A percentile compares a stretch with the other conserved stretches of the same genome.
Evolutionary conservation across 2,888 invertebrate genomes (phyloP).

Genomic region (Nomada ruficornis): DNA sequence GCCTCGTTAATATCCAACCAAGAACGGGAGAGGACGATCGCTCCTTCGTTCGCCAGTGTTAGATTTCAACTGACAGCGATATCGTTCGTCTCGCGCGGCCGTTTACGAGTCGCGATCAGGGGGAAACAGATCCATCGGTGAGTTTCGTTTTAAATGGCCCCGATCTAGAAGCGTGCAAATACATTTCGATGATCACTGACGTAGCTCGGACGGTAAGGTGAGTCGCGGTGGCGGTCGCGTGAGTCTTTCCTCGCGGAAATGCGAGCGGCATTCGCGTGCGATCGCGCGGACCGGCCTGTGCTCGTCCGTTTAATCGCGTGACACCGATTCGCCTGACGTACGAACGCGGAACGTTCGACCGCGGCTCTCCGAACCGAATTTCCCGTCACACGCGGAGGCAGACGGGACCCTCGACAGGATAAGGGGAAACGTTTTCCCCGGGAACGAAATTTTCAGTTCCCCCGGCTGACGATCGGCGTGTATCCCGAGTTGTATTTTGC

Average conservation of each 20-base stretch:
- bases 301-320: constrained; percentile 15
- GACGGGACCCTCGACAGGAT: constrained; percentile 9
- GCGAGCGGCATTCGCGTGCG: constrained; percentile 16
- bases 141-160: too few species aligned
- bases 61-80: too few species aligned
- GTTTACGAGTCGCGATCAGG: too few species aligned
- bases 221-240: neutral
- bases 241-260: constrained; percentile 22
- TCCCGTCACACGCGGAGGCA: constrained; percentile 16
- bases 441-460: too few species aligned
- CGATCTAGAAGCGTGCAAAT: too few species aligned
- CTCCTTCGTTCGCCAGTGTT: neutral
- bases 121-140: neutral
- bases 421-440: neutral
- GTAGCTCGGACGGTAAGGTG: neutral
- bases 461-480: neutral
- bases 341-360: neutral
- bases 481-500: neutral
- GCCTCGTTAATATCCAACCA: constrained; percentile 2
- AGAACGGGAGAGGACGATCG: neutral
- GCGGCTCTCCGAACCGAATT: neutral
- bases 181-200: neutral
- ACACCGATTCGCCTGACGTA: constrained; percentile 13
- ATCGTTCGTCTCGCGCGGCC: too few species aligned
- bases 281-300: constrained; percentile 6